These are phyloP conservation scores for Melikaiella ostensackeni DNA, from an alignment of 2,888 invertebrate species.

Conservation along the genomic window DNA sequence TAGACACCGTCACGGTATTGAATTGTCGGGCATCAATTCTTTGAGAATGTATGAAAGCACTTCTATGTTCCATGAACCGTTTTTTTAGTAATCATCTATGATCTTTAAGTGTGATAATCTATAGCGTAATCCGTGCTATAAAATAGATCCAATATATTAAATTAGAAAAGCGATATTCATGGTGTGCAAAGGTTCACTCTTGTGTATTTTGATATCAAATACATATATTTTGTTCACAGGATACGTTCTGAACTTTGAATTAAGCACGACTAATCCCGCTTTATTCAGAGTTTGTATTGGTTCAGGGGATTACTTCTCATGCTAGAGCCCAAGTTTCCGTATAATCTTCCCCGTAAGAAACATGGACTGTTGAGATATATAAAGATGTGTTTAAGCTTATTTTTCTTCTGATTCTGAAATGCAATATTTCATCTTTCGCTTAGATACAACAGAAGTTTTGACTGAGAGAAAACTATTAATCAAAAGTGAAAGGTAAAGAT, in stretches of 20 bases:
- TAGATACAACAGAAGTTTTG: not conserved
- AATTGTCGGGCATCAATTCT: constrained; percentile 67
- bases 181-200: not conserved
- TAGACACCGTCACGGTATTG: constrained; percentile 56
- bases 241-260: constrained; percentile 29
- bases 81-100: not conserved
- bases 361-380: not conserved
- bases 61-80: not conserved
- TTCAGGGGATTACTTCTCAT: constrained; percentile 29
- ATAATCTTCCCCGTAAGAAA: constrained; percentile 28
- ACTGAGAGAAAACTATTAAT: not conserved
- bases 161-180: not conserved
- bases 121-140: not conserved
- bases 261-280: constrained; percentile 30
- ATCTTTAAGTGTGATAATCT: not conserved
- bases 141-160: constrained; percentile 5
- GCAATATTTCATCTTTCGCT: not conserved
- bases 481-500: not conserved
- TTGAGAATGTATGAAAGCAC: constrained; percentile 31
- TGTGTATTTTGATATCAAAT: constrained; percentile 25
- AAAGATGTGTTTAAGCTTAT: not conserved
- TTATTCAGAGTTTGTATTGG: constrained; percentile 33
- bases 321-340: constrained; percentile 21
- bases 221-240: constrained; percentile 10
- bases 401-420: not conserved